phyloP scores from a whole-genome alignment of 2,888 invertebrate species.

The Trissoscelio sp. region DNA sequence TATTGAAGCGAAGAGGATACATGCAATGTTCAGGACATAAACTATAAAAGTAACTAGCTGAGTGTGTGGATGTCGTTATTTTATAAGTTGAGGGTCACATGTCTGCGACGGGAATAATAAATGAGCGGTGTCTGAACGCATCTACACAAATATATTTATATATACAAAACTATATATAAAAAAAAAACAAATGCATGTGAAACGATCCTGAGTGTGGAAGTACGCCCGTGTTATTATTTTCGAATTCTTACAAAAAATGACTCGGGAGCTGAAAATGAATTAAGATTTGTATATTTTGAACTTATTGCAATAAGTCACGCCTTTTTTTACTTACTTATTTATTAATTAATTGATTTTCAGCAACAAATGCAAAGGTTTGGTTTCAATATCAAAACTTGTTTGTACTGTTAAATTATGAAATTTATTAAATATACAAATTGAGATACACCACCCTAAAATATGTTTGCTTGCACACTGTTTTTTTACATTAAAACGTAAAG shows the following conservation, averaged over 20 bases:
- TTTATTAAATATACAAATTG: constrained; percentile 69
- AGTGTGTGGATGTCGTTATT: constrained; percentile 56
- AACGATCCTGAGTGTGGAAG: constrained; percentile 19
- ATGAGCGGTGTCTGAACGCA: constrained; percentile 14
- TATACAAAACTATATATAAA: constrained; percentile 10
- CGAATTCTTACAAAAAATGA: background rate
- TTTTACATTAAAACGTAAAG: constrained; percentile 42
- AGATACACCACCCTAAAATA: constrained; percentile 57
- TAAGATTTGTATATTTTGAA: background rate
- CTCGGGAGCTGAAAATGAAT: constrained; percentile 11
- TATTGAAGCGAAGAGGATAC: constrained; percentile 73
- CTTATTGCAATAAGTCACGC: background rate
- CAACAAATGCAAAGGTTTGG: background rate
- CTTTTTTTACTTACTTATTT: background rate
- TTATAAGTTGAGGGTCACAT: constrained; percentile 52
- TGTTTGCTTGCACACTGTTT: constrained; percentile 38
- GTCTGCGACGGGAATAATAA: background rate
- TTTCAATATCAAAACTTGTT: constrained; percentile 32
- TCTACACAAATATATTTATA: constrained; percentile 60
- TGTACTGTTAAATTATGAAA: constrained; percentile 63
- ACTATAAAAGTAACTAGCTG: constrained; percentile 42
- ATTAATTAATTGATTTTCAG: constrained; percentile 9
- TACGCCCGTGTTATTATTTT: constrained; percentile 4
- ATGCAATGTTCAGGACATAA: constrained; percentile 52
- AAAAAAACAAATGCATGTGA: constrained; percentile 21